These are phyloP conservation scores for Pseudopodoces humilis DNA, from an alignment of 2,113 vertebrate species.

Conservation along the genomic window DNA sequence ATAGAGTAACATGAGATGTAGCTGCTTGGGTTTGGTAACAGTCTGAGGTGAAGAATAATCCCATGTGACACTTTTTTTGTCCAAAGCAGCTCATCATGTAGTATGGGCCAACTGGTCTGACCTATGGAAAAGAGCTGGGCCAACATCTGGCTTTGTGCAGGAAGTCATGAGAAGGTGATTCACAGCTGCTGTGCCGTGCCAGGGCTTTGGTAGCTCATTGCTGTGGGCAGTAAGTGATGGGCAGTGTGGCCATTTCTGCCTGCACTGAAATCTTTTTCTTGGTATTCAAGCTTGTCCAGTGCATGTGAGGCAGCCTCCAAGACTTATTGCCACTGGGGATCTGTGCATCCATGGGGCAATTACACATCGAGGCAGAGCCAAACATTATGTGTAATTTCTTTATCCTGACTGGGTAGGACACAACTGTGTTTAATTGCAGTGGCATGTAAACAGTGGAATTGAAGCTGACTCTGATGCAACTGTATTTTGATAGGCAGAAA, in stretches of 20 bases:
- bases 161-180: constrained; percentile 39
- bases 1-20: neutral
- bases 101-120: neutral
- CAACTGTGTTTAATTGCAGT: constrained; percentile 15
- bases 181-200: neutral
- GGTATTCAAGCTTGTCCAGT: neutral
- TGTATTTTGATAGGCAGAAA: constrained; percentile 35
- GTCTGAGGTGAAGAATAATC: neutral
- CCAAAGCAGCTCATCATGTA: neutral
- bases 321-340: neutral
- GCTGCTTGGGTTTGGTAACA: neutral
- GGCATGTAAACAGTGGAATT: constrained; percentile 29
- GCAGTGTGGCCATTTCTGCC: neutral
- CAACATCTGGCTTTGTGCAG: neutral
- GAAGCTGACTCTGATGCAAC: constrained; percentile 32
- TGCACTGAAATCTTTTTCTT: neutral
- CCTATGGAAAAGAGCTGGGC: neutral
- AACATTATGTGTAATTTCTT: neutral
- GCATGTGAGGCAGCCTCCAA: neutral
- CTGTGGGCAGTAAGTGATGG: neutral
- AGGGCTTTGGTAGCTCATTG: neutral
- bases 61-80: neutral
- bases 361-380: neutral
- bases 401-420: neutral
- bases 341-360: neutral